phyloP scores from a whole-genome alignment of 1,140 invertebrate genomes.

The Leptoteleia sp. region DNA sequence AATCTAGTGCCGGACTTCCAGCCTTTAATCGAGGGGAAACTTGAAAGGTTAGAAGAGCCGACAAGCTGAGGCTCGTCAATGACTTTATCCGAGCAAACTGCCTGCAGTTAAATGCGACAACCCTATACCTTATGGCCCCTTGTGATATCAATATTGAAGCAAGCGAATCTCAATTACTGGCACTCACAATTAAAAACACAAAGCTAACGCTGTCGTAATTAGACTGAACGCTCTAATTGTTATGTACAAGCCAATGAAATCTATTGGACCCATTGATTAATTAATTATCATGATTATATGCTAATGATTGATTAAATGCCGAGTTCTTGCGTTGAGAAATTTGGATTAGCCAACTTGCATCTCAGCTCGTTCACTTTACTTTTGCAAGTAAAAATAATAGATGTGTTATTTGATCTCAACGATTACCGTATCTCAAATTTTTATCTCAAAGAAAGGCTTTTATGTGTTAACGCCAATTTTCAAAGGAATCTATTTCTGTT shows the following conservation, averaged over 20 bases:
- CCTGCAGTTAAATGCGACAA: conserved; percentile 37
- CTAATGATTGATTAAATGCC: conserved; percentile 22
- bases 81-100: conserved; percentile 36
- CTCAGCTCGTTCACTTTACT: too few relatives aligned
- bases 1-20: conserved; percentile 23
- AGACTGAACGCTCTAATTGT: conserved; percentile 16
- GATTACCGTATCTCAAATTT: too few relatives aligned
- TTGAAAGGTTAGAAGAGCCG: conserved; percentile 7
- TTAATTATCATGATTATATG: conserved; percentile 27
- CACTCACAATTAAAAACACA: conserved; percentile 33
- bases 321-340: background rate
- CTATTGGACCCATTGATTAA: background rate
- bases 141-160: conserved; percentile 36
- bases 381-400: too few relatives aligned
- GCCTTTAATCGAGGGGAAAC: conserved; percentile 17
- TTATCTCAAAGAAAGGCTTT: too few relatives aligned
- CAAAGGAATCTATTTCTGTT: too few relatives aligned
- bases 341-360: too few relatives aligned
- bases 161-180: conserved; percentile 31
- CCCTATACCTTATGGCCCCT: conserved; percentile 45
- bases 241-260: background rate
- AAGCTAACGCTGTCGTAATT: conserved; percentile 26
- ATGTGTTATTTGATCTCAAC: too few relatives aligned
- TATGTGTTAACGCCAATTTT: too few relatives aligned
- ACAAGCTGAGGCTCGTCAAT: conserved; percentile 27